Conservation (phyloP, 2,113 vertebrate species). For the Gnathochromis pfefferi region DNA sequence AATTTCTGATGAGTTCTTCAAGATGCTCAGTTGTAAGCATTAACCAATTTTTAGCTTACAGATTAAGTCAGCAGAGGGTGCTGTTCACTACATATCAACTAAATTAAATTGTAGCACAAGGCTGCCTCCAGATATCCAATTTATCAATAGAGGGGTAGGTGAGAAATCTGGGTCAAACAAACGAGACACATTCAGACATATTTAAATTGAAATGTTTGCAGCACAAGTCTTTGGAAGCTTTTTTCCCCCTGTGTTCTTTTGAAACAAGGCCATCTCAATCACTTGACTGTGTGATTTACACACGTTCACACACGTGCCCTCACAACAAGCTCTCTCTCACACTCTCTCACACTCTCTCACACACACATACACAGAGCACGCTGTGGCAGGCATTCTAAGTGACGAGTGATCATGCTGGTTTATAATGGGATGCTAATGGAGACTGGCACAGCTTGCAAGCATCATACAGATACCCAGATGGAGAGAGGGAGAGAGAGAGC, state of each 20-base stretch:
- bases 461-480: slow-evolving; percentile 32
- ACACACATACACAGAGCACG: slow-evolving; percentile 15
- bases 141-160: slow-evolving; percentile 60
- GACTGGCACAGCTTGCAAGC: slow-evolving; percentile 63
- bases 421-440: slow-evolving; percentile 73
- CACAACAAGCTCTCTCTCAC: neutral
- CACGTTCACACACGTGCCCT: neutral
- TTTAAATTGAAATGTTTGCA: slow-evolving; percentile 53
- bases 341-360: neutral
- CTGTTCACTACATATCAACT: slow-evolving; percentile 34
- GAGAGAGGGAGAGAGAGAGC: neutral
- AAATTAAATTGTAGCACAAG: slow-evolving; percentile 42
- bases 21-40: neutral
- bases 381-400: slow-evolving; percentile 60
- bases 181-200: slow-evolving; percentile 53
- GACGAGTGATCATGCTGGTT: slow-evolving; percentile 67
- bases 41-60: neutral
- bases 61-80: slow-evolving; percentile 52
- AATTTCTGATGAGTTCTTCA: neutral
- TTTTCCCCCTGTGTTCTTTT: neutral
- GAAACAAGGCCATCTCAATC: slow-evolving; percentile 54
- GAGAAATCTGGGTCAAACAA: slow-evolving; percentile 70
- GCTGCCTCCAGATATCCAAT: slow-evolving; percentile 54
- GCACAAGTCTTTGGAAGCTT: slow-evolving; percentile 5
- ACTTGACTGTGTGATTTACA: slow-evolving; percentile 38